phyloP scores from a whole-genome alignment of 1,140 invertebrate species.

The Melitaea cinxia region DNA sequence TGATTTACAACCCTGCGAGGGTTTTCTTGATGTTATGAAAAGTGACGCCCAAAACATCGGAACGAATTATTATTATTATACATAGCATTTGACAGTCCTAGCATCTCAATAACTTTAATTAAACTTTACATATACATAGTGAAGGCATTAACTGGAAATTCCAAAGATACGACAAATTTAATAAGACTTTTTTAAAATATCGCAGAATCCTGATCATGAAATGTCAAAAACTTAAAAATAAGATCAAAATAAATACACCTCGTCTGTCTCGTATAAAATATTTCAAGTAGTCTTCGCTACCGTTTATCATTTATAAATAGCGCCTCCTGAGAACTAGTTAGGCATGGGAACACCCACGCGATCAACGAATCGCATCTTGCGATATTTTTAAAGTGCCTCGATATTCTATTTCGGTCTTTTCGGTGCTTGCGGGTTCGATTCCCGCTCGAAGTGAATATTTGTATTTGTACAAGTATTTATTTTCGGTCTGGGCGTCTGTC shows the following conservation, averaged over 20 bases:
- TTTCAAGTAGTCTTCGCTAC: constrained; percentile 25
- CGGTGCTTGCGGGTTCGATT: no score
- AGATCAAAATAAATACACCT: neutral
- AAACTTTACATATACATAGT: no score
- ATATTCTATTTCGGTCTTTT: constrained; percentile 57
- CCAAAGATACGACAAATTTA: no score
- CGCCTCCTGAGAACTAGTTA: constrained; percentile 31
- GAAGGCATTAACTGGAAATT: no score
- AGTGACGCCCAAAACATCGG: neutral
- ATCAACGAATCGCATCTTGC: constrained; percentile 40
- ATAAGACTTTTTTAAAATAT: neutral
- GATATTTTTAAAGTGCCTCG: constrained; percentile 51
- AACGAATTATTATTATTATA: no score
- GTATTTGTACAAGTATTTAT: no score
- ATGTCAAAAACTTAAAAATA: neutral
- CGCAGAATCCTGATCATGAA: neutral
- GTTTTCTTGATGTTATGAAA: neutral
- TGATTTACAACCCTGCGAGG: neutral
- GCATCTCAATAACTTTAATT: no score
- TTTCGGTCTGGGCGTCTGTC: no score
- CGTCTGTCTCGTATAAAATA: constrained; percentile 22
- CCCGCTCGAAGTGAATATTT: no score
- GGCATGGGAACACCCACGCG: constrained; percentile 55
- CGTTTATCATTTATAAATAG: constrained; percentile 55
- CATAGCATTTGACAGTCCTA: no score